These are phyloP conservation scores for Bubo scandiacus DNA, from an alignment of 2,113 vertebrate species.

Conservation along the genomic window DNA sequence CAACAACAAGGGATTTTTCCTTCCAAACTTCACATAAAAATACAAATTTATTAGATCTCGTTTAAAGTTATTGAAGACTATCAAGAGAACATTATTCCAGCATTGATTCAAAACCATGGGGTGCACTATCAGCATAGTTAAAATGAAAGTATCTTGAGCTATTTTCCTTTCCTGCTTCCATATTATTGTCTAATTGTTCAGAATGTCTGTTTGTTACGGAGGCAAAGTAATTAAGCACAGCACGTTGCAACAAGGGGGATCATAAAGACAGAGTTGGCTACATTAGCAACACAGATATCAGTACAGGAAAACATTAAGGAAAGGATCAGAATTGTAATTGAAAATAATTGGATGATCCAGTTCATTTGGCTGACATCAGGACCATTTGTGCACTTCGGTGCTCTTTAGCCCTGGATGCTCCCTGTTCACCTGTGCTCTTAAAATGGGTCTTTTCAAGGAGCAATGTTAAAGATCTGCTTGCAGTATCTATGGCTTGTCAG, in stretches of 20 bases:
- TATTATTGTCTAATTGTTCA: slow-evolving; percentile 83
- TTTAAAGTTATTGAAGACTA: slow-evolving; percentile 75
- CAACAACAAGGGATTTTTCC: not conserved
- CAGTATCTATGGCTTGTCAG: not conserved
- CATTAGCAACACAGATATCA: slow-evolving; percentile 81
- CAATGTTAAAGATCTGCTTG: not conserved
- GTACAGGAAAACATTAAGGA: slow-evolving; percentile 79
- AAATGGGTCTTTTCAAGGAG: not conserved
- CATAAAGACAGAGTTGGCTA: slow-evolving; percentile 76
- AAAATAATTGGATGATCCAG: slow-evolving; percentile 88
- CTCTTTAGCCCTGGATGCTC: slow-evolving; percentile 9
- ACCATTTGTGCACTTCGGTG: not conserved
- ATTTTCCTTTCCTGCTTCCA: slow-evolving; percentile 70
- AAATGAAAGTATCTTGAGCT: slow-evolving; percentile 74
- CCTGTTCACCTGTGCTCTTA: slow-evolving; percentile 40
- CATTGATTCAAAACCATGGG: slow-evolving; percentile 73
- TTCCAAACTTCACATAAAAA: slow-evolving; percentile 59
- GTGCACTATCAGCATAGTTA: slow-evolving; percentile 79
- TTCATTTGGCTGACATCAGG: slow-evolving; percentile 74
- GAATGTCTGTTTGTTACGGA: slow-evolving; percentile 80
- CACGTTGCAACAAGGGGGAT: slow-evolving; percentile 78
- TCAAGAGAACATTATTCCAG: slow-evolving; percentile 73
- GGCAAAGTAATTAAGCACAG: slow-evolving; percentile 85
- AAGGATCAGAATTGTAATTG: slow-evolving; percentile 83
- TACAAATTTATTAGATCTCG: slow-evolving; percentile 70